Evolutionary conservation across 2,797 vertebrate genomes (phyloP).

Genomic region (Staurois parvus): DNA sequence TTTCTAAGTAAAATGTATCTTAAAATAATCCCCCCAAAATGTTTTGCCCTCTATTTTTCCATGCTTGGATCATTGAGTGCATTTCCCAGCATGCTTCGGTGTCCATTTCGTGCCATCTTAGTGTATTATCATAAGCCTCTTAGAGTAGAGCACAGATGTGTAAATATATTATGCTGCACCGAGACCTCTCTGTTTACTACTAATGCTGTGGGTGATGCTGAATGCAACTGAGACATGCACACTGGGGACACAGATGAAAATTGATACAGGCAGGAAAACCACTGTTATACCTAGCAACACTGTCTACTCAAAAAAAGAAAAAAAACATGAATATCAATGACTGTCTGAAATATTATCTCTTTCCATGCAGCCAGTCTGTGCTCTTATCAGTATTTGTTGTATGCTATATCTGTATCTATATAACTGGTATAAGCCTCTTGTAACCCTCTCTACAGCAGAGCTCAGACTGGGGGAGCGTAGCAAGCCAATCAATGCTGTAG

Average conservation of each 20-base stretch:
- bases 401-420: no score
- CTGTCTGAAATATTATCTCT: no score
- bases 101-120: background rate
- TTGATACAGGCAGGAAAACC: background rate
- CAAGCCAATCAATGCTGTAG: no score
- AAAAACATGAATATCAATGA: no score
- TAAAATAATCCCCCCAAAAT: background rate
- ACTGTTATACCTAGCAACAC: no score
- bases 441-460: background rate
- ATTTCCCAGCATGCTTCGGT: background rate
- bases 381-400: background rate
- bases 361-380: background rate
- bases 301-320: no score
- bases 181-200: background rate
- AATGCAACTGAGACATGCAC: background rate
- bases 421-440: background rate
- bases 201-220: background rate
- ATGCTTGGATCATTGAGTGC: background rate
- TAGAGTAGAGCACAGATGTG: background rate
- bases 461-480: background rate
- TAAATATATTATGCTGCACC: background rate
- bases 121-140: slow-evolving; percentile 21
- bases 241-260: background rate
- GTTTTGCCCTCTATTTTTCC: background rate
- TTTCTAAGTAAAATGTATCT: no score